Evolutionary conservation across 2,797 vertebrate genomes (phyloP), one percentile per base, ranked within the genome.

Genomic region (Lophotriccus pileatus): DNA sequence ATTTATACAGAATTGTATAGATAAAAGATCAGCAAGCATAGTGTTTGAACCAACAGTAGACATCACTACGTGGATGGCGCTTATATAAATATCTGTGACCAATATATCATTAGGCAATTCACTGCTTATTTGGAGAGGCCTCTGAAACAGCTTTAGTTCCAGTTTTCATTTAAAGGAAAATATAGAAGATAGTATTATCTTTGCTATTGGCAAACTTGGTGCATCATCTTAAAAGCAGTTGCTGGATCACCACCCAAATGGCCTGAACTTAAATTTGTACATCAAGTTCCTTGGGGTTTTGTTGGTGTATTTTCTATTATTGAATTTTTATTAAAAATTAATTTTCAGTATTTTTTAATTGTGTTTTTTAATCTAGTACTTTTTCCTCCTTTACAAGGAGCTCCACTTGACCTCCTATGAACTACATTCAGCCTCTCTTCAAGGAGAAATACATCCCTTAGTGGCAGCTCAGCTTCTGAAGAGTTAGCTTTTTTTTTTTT

Each of bases 251-350:
- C n/a, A 36, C 7, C 24, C 68, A 63, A 73, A 49, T 66, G 79
- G 23, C 34, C 34, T 53, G 28, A 76, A 52, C 22, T 73, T 34
- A 55, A 50, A 72, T 83, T 73, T 80, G 30, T 64, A 17, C 2
- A 2, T n/a, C 41, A 49, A 47, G 32, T 64, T 64, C 7, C 76
- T 70, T 46, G 11, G 0, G 3, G 0, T 0, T 2, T 47, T 63
- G 50, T 18, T 4, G 75, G 5, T 36, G 2, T 62, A 12, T 75
- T 79, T 94, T 76, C 28, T 72, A 36, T 25, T 41, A 43, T 12
- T n/a, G 14, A 32, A 3, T 82, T 78, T 63, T 78, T 43, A 60
- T 17, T 56, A 68, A 67, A 74, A 78, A 47, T 36, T 7, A 12
- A 2, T 30, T 70, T 37, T 64, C 17, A 34, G 4, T 39, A 10